Evolutionary conservation across 2,797 vertebrate species (phyloP), one percentile per base, ranked within the genome.

Genomic region (Neosilurus hyrtlii): DNA sequence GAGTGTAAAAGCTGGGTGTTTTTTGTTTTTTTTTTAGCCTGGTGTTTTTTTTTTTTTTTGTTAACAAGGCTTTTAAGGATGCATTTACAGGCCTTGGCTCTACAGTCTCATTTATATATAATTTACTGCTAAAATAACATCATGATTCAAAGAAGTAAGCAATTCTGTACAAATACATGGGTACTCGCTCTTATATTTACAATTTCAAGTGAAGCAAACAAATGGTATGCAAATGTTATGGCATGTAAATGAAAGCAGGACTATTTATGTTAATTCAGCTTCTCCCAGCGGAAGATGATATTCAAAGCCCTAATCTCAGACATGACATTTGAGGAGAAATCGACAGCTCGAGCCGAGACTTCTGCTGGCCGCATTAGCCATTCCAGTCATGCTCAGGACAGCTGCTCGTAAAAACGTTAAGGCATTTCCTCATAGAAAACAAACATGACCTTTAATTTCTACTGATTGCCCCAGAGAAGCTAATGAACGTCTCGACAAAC

Each of bases 401-500:
- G 89, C 90, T 91, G 88, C 85, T 91, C 66, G 59, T 81, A 87
- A 83, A 89, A 87, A 90, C 70, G 82, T 74, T 70, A 87, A 88
- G 51, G 84, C 77, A 81, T 79, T 86, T 84, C 86, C 86, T 88
- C 68, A 84, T 68, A 35, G 62, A 88, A 88, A 81, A 92, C 88
- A 91, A 89, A 93, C 91, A 90, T 93, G 92, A 94, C 93, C 93
- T 94, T 94, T 94, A 82, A 91, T 91, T 94, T 92, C 88, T 89
- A 85, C 88, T 90, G 91, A 93, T 90, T 93, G 92, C 90, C 90
- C 89, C 86, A 84, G 90, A 93, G 91, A 91, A 92, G 91, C 89
- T 93, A 93, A 93, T 92, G 92, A 94, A 94, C 90, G 90, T 93
- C 94, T 93, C 90, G 87, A 90, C 89, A 93, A 94, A 94, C 91